A percentile compares a stretch with the other conserved stretches of the same genome.
Conservation (phyloP, 2,888 invertebrate genomes). For the Choreutis nemorana region DNA sequence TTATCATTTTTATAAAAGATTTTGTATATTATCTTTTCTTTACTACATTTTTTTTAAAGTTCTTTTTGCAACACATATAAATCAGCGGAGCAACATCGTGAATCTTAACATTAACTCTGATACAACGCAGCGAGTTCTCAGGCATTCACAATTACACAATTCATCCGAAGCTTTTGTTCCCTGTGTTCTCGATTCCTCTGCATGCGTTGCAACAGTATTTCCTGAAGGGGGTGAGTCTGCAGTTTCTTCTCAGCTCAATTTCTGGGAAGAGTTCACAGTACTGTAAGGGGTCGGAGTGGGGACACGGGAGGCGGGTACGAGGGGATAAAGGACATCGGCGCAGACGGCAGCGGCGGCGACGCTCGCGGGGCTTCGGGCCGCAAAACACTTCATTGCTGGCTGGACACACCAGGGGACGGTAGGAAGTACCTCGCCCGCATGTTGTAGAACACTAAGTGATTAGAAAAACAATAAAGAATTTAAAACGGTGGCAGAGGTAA, state of each 20-base stretch:
- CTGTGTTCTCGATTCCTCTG: constrained; percentile 20
- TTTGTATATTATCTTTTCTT: too few relatives aligned
- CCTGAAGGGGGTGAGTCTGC: constrained; percentile 61
- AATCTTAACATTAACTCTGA: too few relatives aligned
- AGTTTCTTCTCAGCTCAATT: constrained; percentile 56
- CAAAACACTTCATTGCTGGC: constrained; percentile 57
- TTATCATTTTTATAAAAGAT: too few relatives aligned
- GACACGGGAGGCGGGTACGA: constrained; percentile 8
- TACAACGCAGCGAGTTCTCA: too few relatives aligned
- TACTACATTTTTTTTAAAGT: too few relatives aligned
- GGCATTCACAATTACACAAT: too few relatives aligned
- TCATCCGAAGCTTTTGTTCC: constrained; percentile 4
- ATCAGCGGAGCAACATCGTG: too few relatives aligned
- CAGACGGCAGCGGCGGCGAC: constrained; percentile 60
- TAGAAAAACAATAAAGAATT: constrained; percentile 3
- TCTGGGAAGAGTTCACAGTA: constrained; percentile 49
- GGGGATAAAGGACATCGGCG: constrained; percentile 20
- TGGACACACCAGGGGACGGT: constrained; percentile 61
- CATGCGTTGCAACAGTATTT: constrained; percentile 69
- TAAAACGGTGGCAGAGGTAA: constrained; percentile 5
- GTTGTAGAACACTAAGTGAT: constrained; percentile 70
- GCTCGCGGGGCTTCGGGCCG: constrained; percentile 58
- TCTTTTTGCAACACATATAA: too few relatives aligned
- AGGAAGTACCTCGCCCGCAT: constrained; percentile 67
- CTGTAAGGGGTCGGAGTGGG: constrained; percentile 17